Base-by-base conservation (phyloP, 2,797 vertebrate species). In the Heteromormyrus szaboi region DNA sequence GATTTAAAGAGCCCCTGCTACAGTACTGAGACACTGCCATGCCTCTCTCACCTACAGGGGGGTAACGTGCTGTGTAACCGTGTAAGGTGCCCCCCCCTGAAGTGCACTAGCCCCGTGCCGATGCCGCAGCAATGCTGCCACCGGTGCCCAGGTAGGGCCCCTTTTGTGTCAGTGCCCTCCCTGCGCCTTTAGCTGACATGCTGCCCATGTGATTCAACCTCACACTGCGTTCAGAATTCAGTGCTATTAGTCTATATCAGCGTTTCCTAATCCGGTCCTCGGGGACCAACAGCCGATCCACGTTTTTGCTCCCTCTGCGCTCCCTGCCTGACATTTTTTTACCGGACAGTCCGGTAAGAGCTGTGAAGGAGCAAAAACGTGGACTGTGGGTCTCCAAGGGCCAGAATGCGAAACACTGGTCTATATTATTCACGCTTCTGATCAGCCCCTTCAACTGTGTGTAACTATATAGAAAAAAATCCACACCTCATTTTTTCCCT, bases 71-170 rank as follows among this genome's bases (percentile, higher is more conserved):
- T 96, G 86, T 97, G 96, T 92, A 96, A 93, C 93, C 93, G 95
- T 91, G 92, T 96, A 92, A 95, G 95, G 93, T 97, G 96, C 89
- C 96, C 96, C 53, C 94, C 89, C 85, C 93, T 96, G 68, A 95
- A 94, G 29, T 97, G 96, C 88, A 89, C 95, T 87, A 95, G 93
- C 54, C 96, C 96, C 0, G 92, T 96, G 72, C 94, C 95, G 0
- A 92, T 95, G 5, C 95, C 96, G 56, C 96, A 96, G 92, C 91
- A 96, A 89, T 97, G 96, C 93, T 97, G 96, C 89, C 96, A 96
- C 68, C 94, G 93, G 7, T 97, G 96, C 89, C 93, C 96, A 96
- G 96, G 96, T 97, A 95, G 88, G 19, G 48, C 25, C 4, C 17
- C 17, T 88, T 90, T 19, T 41, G 9, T 1, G 91, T 14, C n/a